Conservation (phyloP, 2,888 invertebrate species). For the Drosophila subquinaria region DNA sequence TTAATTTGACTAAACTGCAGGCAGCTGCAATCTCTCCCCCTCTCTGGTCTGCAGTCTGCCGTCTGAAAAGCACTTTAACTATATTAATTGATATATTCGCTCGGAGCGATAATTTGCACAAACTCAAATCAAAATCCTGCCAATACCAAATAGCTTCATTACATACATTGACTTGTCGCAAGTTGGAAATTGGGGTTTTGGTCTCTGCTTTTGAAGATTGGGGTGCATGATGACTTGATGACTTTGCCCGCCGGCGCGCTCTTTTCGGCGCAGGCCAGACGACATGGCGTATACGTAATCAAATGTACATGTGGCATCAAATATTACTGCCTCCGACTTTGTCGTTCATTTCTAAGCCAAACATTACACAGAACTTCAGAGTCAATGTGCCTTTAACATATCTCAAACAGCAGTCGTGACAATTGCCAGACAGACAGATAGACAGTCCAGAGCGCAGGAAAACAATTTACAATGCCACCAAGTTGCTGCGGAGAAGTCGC, state of each 20-base stretch:
- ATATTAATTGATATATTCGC: slow-evolving; percentile 80
- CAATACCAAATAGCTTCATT: slow-evolving; percentile 68
- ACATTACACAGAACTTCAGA: slow-evolving; percentile 24
- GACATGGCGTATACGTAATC: slow-evolving; percentile 76
- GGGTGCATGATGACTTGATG: slow-evolving; percentile 63
- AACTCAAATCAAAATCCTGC: slow-evolving; percentile 68
- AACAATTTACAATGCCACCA: slow-evolving; percentile 77
- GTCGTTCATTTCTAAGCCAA: slow-evolving; percentile 61
- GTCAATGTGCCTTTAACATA: slow-evolving; percentile 50
- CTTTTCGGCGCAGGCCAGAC: slow-evolving; percentile 60
- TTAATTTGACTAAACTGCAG: slow-evolving; percentile 63
- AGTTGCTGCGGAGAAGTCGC: slow-evolving; percentile 53
- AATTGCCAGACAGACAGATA: slow-evolving; percentile 12
- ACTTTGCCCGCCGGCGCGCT: slow-evolving; percentile 66
- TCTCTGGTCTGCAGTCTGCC: slow-evolving; percentile 1
- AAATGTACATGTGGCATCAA: slow-evolving; percentile 75
- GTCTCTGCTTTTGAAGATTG: slow-evolving; percentile 7
- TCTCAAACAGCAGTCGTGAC: slow-evolving; percentile 48
- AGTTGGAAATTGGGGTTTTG: slow-evolving; percentile 28
- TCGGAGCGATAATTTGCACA: slow-evolving; percentile 77
- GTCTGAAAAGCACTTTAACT: slow-evolving; percentile 68
- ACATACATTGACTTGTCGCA: slow-evolving; percentile 20
- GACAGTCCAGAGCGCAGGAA: slow-evolving; percentile 55
- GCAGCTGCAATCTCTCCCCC: not conserved
- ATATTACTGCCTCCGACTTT: slow-evolving; percentile 17